Base-by-base conservation (phyloP, 1,140 invertebrate genomes). In the Euborellia annulipes region DNA sequence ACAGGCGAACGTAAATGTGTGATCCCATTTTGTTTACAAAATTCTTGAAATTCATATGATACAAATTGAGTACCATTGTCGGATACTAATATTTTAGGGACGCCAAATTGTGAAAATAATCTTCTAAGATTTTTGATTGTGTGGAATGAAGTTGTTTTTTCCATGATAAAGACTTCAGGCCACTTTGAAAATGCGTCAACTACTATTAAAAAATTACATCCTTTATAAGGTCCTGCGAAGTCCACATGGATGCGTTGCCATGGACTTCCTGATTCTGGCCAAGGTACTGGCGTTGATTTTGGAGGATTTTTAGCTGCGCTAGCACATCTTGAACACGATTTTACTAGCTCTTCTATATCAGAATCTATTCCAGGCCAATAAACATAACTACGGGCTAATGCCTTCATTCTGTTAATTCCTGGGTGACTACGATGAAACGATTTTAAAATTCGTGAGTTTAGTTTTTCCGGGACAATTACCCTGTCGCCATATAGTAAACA, bases 351-450 rank as follows among this genome's bases (percentile, higher is more conserved):
- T 53, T 64, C 61, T 4, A 67, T 61, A 4, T 71, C 63, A n/a
- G 52, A 50, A 38, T 71, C 63, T 1, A 73, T 60, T 3, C 55
- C 53, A 16, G 59, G 63, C 66, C 69, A 75, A 51, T 62, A 73
- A 7, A 69, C 56, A 49, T 67, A 64, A 32, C 54, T 55, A 34
- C 68, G 47, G 3, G 69, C 70, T 8, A 70, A 41, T 14, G 58
- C 49, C 53, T 75, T 75, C 57, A 69, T 74, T 49, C 61, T 61
- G 13, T 59, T 54, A 1, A 70, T 64, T 6, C 71, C 70, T 16
- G 60, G 52, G 51, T 72, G 70, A 21, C 55, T 59, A 9, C 46
- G 40, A 55, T 73, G 69, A 13, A 72, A 47, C 43, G 61, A 53
- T 22, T 62, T 41, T 3, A 70, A 45, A 8, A 69, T 52, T 41